phyloP scores from a whole-genome alignment of 64 coral and sea anemone genomes.

The Trachythela sp. region DNA sequence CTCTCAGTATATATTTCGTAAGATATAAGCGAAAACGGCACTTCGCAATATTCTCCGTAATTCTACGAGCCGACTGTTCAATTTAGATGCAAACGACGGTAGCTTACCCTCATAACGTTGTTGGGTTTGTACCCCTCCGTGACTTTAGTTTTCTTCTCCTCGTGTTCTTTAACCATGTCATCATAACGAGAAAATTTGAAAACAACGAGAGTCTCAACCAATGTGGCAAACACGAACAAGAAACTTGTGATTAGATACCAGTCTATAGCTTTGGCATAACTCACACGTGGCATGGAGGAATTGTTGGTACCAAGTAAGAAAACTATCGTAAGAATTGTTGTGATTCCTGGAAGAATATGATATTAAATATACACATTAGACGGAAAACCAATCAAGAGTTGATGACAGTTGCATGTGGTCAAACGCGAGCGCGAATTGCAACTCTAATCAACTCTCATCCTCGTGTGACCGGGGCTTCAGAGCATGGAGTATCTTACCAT shows the following conservation, averaged over 20 bases:
- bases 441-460: too few species aligned
- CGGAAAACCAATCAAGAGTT: too few species aligned
- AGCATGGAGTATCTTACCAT: too few species aligned
- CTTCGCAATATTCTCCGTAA: too few species aligned
- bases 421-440: too few species aligned
- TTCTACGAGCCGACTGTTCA: too few species aligned
- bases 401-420: too few species aligned
- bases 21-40: too few species aligned
- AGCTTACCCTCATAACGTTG: constrained; percentile 12
- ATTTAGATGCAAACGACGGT: too few species aligned
- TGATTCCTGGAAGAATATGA: neutral
- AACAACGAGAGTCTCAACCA: neutral
- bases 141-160: neutral
- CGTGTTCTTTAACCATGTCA: neutral
- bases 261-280: constrained; percentile 17
- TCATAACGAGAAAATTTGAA: constrained; percentile 9
- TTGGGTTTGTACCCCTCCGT: neutral
- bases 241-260: constrained; percentile 29
- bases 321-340: constrained; percentile 11
- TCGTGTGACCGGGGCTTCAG: too few species aligned
- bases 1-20: too few species aligned
- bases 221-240: constrained; percentile 10
- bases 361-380: neutral
- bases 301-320: constrained; percentile 21
- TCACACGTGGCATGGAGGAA: neutral